Evolutionary conservation across 2,113 vertebrate genomes (phyloP).

Genomic region (Anguilla japonica): DNA sequence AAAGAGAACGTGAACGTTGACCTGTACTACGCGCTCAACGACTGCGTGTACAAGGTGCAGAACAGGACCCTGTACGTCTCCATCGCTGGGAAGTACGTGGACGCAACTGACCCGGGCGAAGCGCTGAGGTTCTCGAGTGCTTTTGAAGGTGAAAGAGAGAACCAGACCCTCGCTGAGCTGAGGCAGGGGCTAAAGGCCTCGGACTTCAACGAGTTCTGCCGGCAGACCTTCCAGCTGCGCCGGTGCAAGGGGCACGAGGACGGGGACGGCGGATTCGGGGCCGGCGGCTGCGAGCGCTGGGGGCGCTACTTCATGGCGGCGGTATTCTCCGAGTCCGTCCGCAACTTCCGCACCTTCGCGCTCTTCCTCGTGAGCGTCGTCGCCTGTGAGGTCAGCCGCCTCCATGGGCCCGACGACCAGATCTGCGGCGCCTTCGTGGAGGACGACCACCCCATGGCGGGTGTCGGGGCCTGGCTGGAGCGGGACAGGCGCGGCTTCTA

Average conservation of each 20-base stretch:
- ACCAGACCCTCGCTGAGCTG: conserved; percentile 46
- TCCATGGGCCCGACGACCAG: conserved; percentile 33
- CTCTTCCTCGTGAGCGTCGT: conserved; percentile 65
- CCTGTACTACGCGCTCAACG: conserved; percentile 55
- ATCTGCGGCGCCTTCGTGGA: conserved; percentile 57
- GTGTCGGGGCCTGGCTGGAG: conserved; percentile 39
- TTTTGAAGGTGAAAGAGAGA: conserved; percentile 35
- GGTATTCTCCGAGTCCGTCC: conserved; percentile 59
- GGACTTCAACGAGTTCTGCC: conserved; percentile 58
- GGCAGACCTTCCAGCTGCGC: conserved; percentile 57
- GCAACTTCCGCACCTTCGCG: conserved; percentile 58
- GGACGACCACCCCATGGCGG: conserved; percentile 56
- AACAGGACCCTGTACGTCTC: conserved; percentile 41
- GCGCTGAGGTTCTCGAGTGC: conserved; percentile 30
- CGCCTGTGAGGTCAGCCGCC: conserved; percentile 57
- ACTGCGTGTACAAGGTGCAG: conserved; percentile 57
- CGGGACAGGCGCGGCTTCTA: conserved; percentile 51
- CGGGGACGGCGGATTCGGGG: too few species aligned
- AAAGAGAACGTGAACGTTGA: conserved; percentile 46
- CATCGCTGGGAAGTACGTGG: conserved; percentile 53
- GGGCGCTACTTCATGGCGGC: conserved; percentile 61
- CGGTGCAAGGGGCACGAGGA: conserved; percentile 33
- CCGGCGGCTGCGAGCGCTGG: conserved; percentile 58
- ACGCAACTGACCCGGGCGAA: conserved; percentile 22
- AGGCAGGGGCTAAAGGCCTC: conserved; percentile 49